These are phyloP conservation scores for Mirza zaza DNA, from an alignment of 2,113 vertebrate genomes.

Conservation along the genomic window DNA sequence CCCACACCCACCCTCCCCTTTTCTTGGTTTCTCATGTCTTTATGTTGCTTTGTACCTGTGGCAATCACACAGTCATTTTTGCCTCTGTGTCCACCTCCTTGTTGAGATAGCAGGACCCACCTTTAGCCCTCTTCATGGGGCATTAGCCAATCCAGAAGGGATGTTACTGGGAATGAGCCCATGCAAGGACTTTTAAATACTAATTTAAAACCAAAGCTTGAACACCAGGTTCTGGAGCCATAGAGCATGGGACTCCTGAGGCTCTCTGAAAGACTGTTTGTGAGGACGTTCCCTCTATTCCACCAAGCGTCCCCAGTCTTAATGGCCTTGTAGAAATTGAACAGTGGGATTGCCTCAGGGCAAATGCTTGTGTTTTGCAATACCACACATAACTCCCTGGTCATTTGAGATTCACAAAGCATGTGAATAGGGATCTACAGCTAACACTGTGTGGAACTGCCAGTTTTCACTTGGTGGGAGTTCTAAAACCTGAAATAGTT, in stretches of 20 bases:
- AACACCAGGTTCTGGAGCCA: not conserved
- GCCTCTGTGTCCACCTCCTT: not conserved
- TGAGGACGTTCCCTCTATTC: not conserved
- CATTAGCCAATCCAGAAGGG: not conserved
- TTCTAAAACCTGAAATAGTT: not conserved
- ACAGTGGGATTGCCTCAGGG: not conserved
- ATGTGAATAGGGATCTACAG: not conserved
- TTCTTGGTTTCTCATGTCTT: too few species aligned
- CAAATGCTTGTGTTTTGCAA: not conserved
- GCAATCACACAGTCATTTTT: not conserved
- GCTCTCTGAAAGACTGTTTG: not conserved
- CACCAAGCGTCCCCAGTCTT: not conserved
- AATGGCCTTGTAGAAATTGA: not conserved
- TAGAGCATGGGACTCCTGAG: not conserved
- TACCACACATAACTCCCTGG: not conserved
- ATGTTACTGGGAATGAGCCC: not conserved
- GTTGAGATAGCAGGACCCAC: not conserved
- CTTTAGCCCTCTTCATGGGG: not conserved
- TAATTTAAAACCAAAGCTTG: conserved; percentile 28
- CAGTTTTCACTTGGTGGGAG: not conserved
- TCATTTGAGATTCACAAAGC: not conserved
- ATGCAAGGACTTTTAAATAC: not conserved
- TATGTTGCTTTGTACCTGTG: too few species aligned
- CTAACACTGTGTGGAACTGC: not conserved
- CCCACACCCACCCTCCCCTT: too few species aligned